A percentile compares a stretch with the other conserved stretches of the same genome.
phyloP scores from a whole-genome alignment of 2,797 vertebrate species.

The Silurus aristotelis region DNA sequence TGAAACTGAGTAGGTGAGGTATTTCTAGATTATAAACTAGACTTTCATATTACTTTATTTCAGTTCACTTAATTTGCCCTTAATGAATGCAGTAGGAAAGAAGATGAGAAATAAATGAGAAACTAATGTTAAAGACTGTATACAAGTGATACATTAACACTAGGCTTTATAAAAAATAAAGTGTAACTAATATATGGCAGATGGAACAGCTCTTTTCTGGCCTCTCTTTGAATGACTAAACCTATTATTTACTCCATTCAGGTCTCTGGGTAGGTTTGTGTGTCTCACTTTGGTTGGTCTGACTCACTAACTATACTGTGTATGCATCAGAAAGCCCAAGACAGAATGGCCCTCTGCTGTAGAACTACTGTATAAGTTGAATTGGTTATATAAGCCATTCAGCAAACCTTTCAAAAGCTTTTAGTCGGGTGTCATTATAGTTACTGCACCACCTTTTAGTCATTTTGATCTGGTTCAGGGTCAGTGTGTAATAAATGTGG shows the following conservation, averaged over 20 bases:
- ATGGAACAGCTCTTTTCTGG: neutral
- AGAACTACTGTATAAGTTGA: conserved; percentile 33
- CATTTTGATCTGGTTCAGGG: neutral
- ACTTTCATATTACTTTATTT: neutral
- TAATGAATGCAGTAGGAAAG: neutral
- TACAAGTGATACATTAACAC: neutral
- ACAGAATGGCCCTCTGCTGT: conserved; percentile 24
- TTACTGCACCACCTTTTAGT: conserved; percentile 1
- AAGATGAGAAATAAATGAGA: neutral
- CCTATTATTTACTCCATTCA: conserved; percentile 19
- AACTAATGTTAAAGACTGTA: neutral
- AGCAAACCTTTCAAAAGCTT: conserved; percentile 44
- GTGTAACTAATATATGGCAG: conserved; percentile 7
- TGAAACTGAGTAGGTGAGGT: neutral
- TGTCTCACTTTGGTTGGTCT: conserved; percentile 11
- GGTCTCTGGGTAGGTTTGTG: conserved; percentile 16
- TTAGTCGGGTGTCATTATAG: neutral
- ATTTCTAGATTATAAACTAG: neutral
- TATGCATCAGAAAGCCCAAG: conserved; percentile 35
- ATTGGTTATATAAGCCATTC: conserved; percentile 41
- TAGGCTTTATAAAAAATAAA: neutral
- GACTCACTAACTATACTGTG: conserved; percentile 30
- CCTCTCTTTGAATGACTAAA: conserved; percentile 7
- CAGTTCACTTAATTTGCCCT: neutral
- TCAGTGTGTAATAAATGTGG: neutral